Evolutionary conservation across 35 echinoderm and acorn worm species (phyloP).

Genomic region (Hemicentrotus pulcherrimus): DNA sequence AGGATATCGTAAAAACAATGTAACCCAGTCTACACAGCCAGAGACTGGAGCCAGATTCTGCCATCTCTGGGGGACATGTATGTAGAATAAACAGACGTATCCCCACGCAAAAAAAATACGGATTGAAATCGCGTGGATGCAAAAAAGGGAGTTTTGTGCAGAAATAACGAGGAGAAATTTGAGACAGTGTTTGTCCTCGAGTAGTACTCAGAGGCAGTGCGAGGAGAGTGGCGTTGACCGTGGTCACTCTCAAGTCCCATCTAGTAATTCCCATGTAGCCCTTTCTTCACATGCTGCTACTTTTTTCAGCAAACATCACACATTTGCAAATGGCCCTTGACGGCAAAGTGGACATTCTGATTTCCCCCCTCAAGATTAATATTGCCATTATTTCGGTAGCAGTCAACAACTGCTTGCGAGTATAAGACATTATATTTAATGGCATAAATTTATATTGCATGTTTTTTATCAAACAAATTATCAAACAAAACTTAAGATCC

Average conservation of each 20-base stretch:
- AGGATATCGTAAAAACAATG: neutral
- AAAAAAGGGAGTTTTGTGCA: neutral
- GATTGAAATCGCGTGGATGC: neutral
- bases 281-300: no score
- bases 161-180: neutral
- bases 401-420: no score
- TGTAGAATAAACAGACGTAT: neutral
- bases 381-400: no score
- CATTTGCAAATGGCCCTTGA: no score
- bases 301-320: no score
- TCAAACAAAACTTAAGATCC: no score
- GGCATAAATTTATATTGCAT: no score
- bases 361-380: no score
- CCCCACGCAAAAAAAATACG: slow-evolving; percentile 2
- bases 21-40: neutral
- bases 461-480: no score
- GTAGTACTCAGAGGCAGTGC: neutral
- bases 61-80: neutral
- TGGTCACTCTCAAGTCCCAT: neutral
- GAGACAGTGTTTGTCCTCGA: slow-evolving; percentile 29
- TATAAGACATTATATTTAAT: no score
- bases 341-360: no score
- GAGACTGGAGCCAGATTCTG: neutral
- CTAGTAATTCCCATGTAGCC: neutral
- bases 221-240: neutral